Percentiles rank a stretch among this genome's conserved stretches.
phyloP scores from a whole-genome alignment of 1,140 invertebrate species.

The Drosophila sp. region DNA sequence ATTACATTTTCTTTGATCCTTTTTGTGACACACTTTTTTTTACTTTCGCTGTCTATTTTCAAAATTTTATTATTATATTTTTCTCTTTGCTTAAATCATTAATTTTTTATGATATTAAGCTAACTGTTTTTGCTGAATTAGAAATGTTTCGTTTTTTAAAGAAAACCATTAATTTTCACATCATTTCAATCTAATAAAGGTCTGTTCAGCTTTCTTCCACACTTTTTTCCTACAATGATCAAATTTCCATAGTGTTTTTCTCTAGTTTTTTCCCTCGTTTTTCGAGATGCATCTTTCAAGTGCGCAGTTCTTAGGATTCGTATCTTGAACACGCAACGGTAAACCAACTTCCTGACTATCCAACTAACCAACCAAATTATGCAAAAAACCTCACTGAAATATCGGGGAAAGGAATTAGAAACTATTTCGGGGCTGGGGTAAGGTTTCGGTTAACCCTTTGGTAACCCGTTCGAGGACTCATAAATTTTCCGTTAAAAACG shows the following conservation, averaged over 20 bases:
- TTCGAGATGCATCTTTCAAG: constrained; percentile 7
- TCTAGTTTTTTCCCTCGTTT: constrained; percentile 24
- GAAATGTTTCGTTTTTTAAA: neutral
- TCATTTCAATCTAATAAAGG: constrained; percentile 23
- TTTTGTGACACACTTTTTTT: too few relatives aligned
- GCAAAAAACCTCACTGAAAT: constrained; percentile 43
- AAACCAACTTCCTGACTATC: constrained; percentile 34
- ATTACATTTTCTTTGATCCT: too few relatives aligned
- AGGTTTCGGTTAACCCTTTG: constrained; percentile 4
- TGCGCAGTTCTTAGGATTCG: constrained; percentile 56
- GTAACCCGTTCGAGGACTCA: constrained; percentile 59
- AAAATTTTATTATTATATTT: too few relatives aligned
- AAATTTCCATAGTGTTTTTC: constrained; percentile 1
- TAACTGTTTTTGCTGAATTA: neutral
- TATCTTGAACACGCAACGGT: constrained; percentile 75
- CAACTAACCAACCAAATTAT: constrained; percentile 46
- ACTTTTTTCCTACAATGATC: neutral
- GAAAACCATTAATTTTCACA: constrained; percentile 46
- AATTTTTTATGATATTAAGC: too few relatives aligned
- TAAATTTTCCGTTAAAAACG: constrained; percentile 82
- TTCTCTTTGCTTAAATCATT: too few relatives aligned
- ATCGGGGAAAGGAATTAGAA: constrained; percentile 10
- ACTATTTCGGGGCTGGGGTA: neutral
- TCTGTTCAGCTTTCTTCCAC: neutral
- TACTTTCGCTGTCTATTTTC: too few relatives aligned